Conservation (phyloP, 2,797 vertebrate species). For the Miichthys miiuy region DNA sequence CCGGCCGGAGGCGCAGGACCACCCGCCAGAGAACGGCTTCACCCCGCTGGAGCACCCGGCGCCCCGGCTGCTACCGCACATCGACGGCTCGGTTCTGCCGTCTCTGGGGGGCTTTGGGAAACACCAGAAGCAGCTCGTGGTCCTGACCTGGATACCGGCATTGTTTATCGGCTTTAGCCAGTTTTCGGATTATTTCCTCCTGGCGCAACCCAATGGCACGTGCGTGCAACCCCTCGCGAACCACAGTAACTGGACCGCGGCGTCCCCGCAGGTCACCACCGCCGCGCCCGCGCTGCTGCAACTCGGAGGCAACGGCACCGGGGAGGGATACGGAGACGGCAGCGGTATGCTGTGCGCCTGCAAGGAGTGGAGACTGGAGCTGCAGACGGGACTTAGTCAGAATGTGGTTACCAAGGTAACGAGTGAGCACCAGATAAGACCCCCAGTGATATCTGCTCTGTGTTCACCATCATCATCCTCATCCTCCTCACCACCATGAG, state of each 20-base stretch:
- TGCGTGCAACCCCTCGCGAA: slow-evolving; percentile 84
- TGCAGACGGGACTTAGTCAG: slow-evolving; percentile 92
- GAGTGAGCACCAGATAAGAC: slow-evolving; percentile 44
- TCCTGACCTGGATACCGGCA: slow-evolving; percentile 97
- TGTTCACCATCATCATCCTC: slow-evolving; percentile 38
- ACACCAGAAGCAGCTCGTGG: slow-evolving; percentile 92
- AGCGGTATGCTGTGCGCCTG: slow-evolving; percentile 85
- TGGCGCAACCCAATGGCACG: slow-evolving; percentile 92
- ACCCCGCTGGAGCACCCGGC: slow-evolving; percentile 77
- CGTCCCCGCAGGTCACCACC: slow-evolving; percentile 38
- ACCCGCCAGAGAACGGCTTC: slow-evolving; percentile 84
- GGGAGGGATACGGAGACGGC: slow-evolving; percentile 74
- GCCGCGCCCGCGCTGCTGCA: slow-evolving; percentile 54
- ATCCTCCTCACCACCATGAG: slow-evolving; percentile 1
- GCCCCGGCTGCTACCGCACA: slow-evolving; percentile 88
- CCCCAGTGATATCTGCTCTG: slow-evolving; percentile 10
- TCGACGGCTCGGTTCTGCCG: slow-evolving; percentile 93
- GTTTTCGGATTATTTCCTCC: slow-evolving; percentile 96
- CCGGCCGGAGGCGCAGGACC: slow-evolving; percentile 81
- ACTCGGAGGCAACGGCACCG: slow-evolving; percentile 60
- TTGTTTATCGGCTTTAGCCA: slow-evolving; percentile 96
- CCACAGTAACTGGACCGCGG: slow-evolving; percentile 76
- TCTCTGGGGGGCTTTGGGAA: slow-evolving; percentile 93
- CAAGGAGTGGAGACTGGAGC: slow-evolving; percentile 89
- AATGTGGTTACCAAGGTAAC: slow-evolving; percentile 98